Percentiles rank a stretch among this genome's conserved stretches.
phyloP scores from a whole-genome alignment of 2,113 vertebrate genomes.

The Nymphicus hollandicus region DNA sequence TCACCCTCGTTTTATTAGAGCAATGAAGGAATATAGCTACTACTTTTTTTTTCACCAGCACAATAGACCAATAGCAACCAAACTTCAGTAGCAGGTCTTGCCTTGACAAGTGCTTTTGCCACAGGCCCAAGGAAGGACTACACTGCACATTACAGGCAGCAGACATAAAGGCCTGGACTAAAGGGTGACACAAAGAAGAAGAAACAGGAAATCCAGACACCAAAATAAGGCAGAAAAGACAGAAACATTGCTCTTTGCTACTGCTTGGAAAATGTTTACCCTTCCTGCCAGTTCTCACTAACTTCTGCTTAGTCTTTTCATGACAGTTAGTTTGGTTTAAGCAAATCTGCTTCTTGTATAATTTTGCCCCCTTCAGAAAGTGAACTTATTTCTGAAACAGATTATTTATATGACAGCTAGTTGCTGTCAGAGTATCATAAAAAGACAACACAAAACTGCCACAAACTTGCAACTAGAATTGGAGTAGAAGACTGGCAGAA shows the following conservation, averaged over 20 bases:
- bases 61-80: accelerated
- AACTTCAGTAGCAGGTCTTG: not conserved
- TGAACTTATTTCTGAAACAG: not conserved
- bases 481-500: not conserved
- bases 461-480: not conserved
- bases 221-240: not conserved
- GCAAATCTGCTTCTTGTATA: not conserved
- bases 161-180: not conserved
- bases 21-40: accelerated
- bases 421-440: not conserved
- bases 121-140: not conserved
- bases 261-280: too few species aligned
- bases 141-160: not conserved
- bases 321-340: not conserved
- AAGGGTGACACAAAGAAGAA: not conserved
- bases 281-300: not conserved
- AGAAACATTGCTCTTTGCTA: not conserved
- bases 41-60: not conserved
- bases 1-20: not conserved
- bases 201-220: not conserved
- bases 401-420: not conserved
- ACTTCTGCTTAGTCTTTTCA: not conserved
- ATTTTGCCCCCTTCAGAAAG: not conserved
- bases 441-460: not conserved
- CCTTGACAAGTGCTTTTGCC: not conserved